phyloP scores from a whole-genome alignment of 2,888 invertebrate genomes.

The Zygothrica quintamaculata region DNA sequence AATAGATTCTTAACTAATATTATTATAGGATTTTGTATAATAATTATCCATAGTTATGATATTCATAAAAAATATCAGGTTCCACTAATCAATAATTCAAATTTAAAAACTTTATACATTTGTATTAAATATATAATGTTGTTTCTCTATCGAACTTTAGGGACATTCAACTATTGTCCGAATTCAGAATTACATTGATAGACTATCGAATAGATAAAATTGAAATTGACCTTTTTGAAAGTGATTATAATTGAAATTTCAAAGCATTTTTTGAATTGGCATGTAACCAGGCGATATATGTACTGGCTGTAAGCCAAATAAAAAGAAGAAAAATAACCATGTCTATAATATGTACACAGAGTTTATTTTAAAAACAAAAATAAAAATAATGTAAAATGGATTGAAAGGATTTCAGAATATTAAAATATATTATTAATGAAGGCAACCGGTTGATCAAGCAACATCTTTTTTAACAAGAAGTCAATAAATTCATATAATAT shows the following conservation, averaged over 20 bases:
- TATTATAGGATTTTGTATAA: too few species aligned
- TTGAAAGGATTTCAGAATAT: conserved; percentile 15
- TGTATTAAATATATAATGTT: too few species aligned
- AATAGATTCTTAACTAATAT: too few species aligned
- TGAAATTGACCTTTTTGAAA: conserved; percentile 61
- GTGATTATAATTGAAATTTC: conserved; percentile 57
- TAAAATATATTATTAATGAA: conserved; percentile 23
- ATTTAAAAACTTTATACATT: too few species aligned
- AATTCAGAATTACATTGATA: conserved; percentile 48
- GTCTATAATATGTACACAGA: conserved; percentile 43
- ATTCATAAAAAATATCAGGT: too few species aligned
- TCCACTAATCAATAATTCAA: too few species aligned
- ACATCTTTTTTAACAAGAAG: conserved; percentile 28
- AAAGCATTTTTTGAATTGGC: conserved; percentile 63
- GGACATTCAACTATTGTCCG: conserved; percentile 17
- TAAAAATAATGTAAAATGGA: conserved; percentile 50
- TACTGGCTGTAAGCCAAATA: conserved; percentile 59
- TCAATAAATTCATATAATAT: conserved; percentile 48
- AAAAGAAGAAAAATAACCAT: conserved; percentile 29
- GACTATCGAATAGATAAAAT: conserved; percentile 69
- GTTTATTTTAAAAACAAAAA: conserved; percentile 40
- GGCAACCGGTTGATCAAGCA: conserved; percentile 7
- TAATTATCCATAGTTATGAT: too few species aligned
- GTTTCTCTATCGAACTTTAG: not conserved
- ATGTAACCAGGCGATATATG: conserved; percentile 59